Percentiles rank a stretch among this genome's conserved stretches.
These are phyloP conservation scores for Rhea pennata DNA, from an alignment of 2,113 vertebrate species.

Conservation along the genomic window DNA sequence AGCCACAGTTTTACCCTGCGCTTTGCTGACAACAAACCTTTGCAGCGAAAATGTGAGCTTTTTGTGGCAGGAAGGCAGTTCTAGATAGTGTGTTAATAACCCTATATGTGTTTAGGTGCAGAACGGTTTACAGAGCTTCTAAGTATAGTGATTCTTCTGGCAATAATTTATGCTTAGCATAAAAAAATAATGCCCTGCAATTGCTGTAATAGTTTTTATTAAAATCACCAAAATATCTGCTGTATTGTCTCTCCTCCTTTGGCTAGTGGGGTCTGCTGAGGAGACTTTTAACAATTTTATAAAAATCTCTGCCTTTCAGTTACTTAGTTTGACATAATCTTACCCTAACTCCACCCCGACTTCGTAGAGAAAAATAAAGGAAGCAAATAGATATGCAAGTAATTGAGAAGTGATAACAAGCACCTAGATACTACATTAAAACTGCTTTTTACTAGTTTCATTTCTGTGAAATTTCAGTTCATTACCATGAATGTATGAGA, in stretches of 20 bases:
- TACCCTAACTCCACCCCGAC: background rate
- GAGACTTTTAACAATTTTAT: background rate
- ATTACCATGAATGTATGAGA: background rate
- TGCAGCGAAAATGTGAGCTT: background rate
- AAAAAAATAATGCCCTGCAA: background rate
- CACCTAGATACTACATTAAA: background rate
- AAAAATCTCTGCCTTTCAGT: background rate
- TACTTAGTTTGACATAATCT: background rate
- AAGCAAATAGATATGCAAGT: background rate
- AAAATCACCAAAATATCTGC: background rate
- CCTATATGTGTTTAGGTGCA: background rate
- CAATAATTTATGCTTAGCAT: background rate
- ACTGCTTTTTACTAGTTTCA: background rate
- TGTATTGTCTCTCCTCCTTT: background rate
- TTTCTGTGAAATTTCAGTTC: background rate
- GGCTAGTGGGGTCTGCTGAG: background rate
- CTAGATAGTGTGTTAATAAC: background rate
- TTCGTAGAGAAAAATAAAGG: background rate
- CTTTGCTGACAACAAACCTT: constrained; percentile 10
- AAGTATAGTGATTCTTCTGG: background rate
- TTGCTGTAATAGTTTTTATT: background rate
- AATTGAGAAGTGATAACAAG: background rate
- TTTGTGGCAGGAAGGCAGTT: background rate
- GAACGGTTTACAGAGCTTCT: background rate
- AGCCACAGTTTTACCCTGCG: background rate